Base-by-base conservation (phyloP, 2,888 invertebrate genomes). In the Cephonodes hylas region DNA sequence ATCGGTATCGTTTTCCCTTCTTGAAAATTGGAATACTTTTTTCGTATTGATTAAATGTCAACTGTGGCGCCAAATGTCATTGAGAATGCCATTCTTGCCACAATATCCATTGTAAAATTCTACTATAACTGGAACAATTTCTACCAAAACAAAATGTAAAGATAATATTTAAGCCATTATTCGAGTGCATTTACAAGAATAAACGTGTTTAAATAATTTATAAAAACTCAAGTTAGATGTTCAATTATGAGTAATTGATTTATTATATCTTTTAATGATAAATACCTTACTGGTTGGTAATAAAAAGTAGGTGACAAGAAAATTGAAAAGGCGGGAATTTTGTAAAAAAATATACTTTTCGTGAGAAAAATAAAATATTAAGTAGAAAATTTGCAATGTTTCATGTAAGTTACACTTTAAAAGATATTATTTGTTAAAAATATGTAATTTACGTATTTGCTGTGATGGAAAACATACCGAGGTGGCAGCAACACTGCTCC, bases 401-500 rank as follows among this genome's bases (percentile, higher is more conserved):
- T 42, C 53, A 75, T 27, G 80, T 83, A 77, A 83, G 77, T 80
- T 69, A 56, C 45, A 27, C 3, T 60, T 10, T 23, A 34, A 45
- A 38, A 18, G 23, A 22, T 20, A 22, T 60, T 64, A 62, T 70
- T 70, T 63, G 59, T 60, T 60, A 63, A 62, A 62, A 64, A 46
- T 58, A 58, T 3, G 7, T 2, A 23, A 34, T 58, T 58, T 57
- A 18, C 15, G 15, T 31, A n/a, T 15, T 22, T 22, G 15, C 38
- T 22, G 31, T 3, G 44, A 31, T 27, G 22, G 6, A 64, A 70
- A 72, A 67, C 63, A 65, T 70, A 60, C 67, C 66, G 60, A 70
- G 63, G 73, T 74, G 73, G 78, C 87, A 90, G 91, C 91, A 90
- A 91, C 91, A 91, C 91, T 77, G 84, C 72, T 74, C 75, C 79